Conservation (phyloP, 1,140 invertebrate species). For the Trachymyrmex septentrionalis region DNA sequence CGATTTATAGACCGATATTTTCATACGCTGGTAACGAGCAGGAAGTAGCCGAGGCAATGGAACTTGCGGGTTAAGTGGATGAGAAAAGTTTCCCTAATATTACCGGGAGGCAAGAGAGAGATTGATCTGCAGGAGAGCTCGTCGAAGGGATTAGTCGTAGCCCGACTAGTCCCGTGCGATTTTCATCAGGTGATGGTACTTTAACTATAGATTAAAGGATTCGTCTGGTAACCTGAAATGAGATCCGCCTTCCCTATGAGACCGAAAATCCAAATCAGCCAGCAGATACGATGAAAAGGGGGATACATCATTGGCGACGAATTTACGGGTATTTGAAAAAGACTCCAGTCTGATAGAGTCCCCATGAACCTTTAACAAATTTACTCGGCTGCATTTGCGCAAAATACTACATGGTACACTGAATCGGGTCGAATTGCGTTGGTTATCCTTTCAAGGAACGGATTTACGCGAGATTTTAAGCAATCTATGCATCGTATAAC, state of each 20-base stretch:
- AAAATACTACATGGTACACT: background rate
- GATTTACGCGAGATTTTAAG: background rate
- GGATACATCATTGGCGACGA: slow-evolving; percentile 35
- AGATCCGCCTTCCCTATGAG: slow-evolving; percentile 33
- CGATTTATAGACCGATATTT: slow-evolving; percentile 69
- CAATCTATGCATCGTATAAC: background rate
- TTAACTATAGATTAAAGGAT: slow-evolving; percentile 68
- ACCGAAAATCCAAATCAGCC: slow-evolving; percentile 49
- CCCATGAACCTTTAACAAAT: background rate
- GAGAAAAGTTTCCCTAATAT: slow-evolving; percentile 76
- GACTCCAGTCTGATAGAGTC: slow-evolving; percentile 19
- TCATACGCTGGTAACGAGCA: slow-evolving; percentile 56
- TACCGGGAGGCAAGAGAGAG: slow-evolving; percentile 43
- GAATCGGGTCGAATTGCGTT: background rate
- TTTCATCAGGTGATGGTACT: slow-evolving; percentile 69
- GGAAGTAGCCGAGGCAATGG: slow-evolving; percentile 63
- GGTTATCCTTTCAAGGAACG: background rate
- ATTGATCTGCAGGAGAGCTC: slow-evolving; percentile 66
- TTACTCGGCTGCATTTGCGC: slow-evolving; percentile 21
- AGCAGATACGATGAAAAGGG: slow-evolving; percentile 12
- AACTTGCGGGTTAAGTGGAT: slow-evolving; percentile 75
- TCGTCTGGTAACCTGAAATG: slow-evolving; percentile 60
- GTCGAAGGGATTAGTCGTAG: slow-evolving; percentile 69
- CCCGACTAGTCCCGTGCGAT: slow-evolving; percentile 50
- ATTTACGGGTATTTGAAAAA: slow-evolving; percentile 56